These are phyloP conservation scores for Catalaphyllia jardinei DNA, from an alignment of 64 coral and sea anemone species.

Conservation along the genomic window DNA sequence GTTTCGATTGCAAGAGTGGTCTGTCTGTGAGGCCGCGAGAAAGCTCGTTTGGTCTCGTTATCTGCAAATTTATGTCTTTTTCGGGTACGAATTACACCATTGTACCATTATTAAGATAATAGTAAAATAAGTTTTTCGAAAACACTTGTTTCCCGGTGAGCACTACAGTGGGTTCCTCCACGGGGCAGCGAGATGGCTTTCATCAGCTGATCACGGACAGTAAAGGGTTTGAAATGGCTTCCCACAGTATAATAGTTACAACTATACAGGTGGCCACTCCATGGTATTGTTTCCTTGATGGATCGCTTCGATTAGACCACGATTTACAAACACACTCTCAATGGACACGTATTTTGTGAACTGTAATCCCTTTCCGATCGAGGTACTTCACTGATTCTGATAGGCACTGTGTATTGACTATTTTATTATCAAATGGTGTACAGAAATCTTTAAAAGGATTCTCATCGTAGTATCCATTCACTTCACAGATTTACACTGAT, in stretches of 20 bases:
- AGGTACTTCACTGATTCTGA: neutral
- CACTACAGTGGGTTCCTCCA: conserved; percentile 31
- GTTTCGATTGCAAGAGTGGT: conserved; percentile 2
- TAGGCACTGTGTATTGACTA: neutral
- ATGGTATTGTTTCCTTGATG: neutral
- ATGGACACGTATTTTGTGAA: conserved; percentile 10
- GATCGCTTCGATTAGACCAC: neutral
- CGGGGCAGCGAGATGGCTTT: neutral
- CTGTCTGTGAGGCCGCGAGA: neutral
- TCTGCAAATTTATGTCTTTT: conserved; percentile 18
- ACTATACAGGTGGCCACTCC: neutral
- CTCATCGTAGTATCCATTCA: neutral
- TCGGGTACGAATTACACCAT: conserved; percentile 15
- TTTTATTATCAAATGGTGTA: conserved; percentile 19
- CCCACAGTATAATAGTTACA: neutral
- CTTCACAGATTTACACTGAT: neutral
- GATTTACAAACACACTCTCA: conserved; percentile 19
- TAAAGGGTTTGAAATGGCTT: conserved; percentile 14
- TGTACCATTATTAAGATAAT: conserved; percentile 28
- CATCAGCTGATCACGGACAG: neutral
- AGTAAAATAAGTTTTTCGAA: neutral
- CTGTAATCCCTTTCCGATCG: conserved; percentile 34
- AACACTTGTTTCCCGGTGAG: neutral
- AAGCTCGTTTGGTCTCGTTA: neutral
- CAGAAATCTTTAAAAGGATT: neutral